phyloP scores from a whole-genome alignment of 1,140 invertebrate species.

The Calosoma granatense region DNA sequence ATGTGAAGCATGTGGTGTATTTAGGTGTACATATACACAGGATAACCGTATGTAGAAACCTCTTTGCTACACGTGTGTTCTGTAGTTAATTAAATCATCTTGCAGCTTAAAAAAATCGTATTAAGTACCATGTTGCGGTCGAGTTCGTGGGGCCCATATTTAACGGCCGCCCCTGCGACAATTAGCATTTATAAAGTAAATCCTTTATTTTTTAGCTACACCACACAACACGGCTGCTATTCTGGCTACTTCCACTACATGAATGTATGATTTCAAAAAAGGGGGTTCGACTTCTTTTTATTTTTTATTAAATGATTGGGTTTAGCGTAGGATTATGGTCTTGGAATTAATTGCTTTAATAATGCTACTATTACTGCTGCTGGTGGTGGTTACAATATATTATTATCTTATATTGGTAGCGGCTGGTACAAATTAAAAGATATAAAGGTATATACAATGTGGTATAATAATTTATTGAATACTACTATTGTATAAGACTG shows the following conservation, averaged over 20 bases:
- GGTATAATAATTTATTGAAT: too few species aligned
- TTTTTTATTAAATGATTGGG: slow-evolving; percentile 5
- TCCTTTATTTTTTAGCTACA: not conserved
- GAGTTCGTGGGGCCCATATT: not conserved
- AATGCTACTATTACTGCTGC: too few species aligned
- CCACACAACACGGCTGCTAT: not conserved
- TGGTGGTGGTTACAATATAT: too few species aligned
- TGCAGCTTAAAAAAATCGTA: not conserved
- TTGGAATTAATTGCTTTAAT: slow-evolving; percentile 7
- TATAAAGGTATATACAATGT: too few species aligned
- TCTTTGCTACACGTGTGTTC: slow-evolving; percentile 3
- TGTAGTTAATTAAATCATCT: slow-evolving; percentile 8
- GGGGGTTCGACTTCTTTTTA: not conserved
- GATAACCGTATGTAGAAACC: too few species aligned
- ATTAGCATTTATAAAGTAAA: slow-evolving; percentile 6
- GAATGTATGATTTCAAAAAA: not conserved
- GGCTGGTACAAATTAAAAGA: too few species aligned
- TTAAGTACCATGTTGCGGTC: slow-evolving; percentile 4
- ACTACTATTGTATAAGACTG: too few species aligned
- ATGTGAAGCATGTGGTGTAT: too few species aligned
- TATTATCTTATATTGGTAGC: too few species aligned
- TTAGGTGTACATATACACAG: too few species aligned
- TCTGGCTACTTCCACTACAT: too few species aligned
- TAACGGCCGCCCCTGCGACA: slow-evolving; percentile 2
- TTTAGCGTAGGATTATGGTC: not conserved